Evolutionary conservation across 2,797 vertebrate genomes (phyloP).

Genomic region (Ceyx erithaca): DNA sequence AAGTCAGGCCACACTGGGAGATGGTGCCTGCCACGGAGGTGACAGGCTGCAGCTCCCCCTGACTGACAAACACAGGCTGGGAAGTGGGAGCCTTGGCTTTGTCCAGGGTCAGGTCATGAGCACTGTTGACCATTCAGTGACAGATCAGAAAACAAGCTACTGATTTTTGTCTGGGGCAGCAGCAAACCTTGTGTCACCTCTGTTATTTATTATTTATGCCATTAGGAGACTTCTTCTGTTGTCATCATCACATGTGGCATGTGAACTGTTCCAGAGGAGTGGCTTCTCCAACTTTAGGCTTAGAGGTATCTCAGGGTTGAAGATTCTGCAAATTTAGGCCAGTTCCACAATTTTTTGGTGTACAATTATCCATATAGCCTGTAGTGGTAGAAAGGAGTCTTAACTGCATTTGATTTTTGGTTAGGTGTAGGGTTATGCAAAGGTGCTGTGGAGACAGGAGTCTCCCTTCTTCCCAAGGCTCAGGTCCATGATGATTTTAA

Average conservation of each 20-base stretch:
- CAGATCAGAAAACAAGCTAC: neutral
- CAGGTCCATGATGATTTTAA: neutral
- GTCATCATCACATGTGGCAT: neutral
- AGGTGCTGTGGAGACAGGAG: neutral
- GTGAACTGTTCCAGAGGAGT: neutral
- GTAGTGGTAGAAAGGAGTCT: neutral
- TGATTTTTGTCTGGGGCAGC: neutral
- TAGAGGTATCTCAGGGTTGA: neutral
- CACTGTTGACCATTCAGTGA: neutral
- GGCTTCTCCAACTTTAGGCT: neutral
- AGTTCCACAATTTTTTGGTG: neutral
- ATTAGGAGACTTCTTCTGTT: neutral
- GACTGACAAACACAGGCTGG: neutral
- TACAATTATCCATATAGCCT: neutral
- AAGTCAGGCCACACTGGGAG: accelerated
- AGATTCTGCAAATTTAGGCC: neutral
- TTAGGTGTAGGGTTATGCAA: neutral
- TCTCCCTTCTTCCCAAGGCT: neutral
- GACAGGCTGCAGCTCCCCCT: neutral
- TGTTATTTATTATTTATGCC: neutral
- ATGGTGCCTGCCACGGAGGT: accelerated
- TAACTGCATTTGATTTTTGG: neutral
- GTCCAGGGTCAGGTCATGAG: accelerated
- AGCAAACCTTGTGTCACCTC: neutral
- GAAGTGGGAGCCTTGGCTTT: neutral